phyloP scores from a whole-genome alignment of 2,888 invertebrate species.

The Idaea biselata region DNA sequence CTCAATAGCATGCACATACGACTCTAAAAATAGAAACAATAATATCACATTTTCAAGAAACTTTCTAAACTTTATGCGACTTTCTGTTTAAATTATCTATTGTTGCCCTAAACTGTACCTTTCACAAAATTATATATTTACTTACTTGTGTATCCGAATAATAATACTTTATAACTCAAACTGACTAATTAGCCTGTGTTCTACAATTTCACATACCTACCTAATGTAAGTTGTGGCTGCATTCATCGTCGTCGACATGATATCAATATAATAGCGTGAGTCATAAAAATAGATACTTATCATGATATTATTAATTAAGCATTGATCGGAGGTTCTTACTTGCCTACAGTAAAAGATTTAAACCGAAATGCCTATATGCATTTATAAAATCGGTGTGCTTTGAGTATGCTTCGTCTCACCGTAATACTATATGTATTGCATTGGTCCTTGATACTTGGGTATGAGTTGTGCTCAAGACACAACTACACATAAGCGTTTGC shows the following conservation, averaged over 20 bases:
- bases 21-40: neutral
- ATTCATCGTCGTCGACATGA: neutral
- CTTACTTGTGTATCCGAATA: neutral
- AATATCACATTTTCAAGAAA: neutral
- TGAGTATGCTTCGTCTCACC: no score
- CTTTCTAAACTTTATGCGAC: neutral
- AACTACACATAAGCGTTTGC: no score
- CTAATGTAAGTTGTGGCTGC: neutral
- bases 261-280: neutral
- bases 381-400: no score
- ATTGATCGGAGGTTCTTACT: neutral
- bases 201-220: neutral
- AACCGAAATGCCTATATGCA: no score
- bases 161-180: neutral
- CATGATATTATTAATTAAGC: neutral
- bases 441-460: no score
- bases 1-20: neutral
- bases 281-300: neutral
- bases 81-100: constrained; percentile 1
- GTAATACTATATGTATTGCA: no score
- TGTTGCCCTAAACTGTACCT: neutral
- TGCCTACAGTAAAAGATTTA: neutral
- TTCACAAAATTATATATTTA: neutral
- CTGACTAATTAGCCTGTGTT: no score
- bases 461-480: no score